Percentiles rank a stretch among this genome's conserved stretches.
These are phyloP conservation scores for Amblyjoppa fuscipennis DNA, from an alignment of 2,888 invertebrate species.

Conservation along the genomic window DNA sequence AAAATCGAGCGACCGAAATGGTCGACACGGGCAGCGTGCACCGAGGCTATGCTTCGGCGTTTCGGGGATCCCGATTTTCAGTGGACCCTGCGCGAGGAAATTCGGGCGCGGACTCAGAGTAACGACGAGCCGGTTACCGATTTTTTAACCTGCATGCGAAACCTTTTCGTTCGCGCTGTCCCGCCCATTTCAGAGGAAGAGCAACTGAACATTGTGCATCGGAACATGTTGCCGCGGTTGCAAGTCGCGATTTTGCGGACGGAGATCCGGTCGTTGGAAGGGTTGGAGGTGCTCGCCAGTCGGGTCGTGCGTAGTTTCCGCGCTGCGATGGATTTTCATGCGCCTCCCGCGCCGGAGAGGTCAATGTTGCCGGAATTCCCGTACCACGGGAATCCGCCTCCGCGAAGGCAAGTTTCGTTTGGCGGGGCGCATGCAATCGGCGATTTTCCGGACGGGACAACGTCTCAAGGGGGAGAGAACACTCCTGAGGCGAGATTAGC, in stretches of 20 bases:
- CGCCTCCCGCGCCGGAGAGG: not conserved
- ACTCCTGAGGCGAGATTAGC: not conserved
- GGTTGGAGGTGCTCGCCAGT: not conserved
- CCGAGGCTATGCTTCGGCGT: not conserved
- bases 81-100: conserved; percentile 15
- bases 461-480: not conserved
- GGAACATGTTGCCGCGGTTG: conserved; percentile 35
- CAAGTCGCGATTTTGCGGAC: conserved; percentile 8
- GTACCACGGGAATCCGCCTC: not conserved
- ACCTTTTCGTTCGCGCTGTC: conserved; percentile 16
- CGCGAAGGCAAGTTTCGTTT: not conserved
- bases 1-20: not conserved
- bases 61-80: conserved; percentile 1
- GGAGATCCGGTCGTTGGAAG: not conserved
- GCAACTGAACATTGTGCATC: conserved; percentile 8
- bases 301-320: not conserved
- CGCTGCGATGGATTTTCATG: not conserved
- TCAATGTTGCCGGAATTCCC: not conserved
- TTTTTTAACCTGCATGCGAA: conserved; percentile 9
- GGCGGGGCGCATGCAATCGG: not conserved
- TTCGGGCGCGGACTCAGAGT: conserved; percentile 12
- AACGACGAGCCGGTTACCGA: conserved; percentile 1
- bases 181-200: not conserved
- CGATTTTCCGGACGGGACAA: not conserved
- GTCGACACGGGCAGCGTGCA: not conserved